Evolutionary conservation across 2,113 vertebrate species (phyloP).

Genomic region (Oriolus oriolus): DNA sequence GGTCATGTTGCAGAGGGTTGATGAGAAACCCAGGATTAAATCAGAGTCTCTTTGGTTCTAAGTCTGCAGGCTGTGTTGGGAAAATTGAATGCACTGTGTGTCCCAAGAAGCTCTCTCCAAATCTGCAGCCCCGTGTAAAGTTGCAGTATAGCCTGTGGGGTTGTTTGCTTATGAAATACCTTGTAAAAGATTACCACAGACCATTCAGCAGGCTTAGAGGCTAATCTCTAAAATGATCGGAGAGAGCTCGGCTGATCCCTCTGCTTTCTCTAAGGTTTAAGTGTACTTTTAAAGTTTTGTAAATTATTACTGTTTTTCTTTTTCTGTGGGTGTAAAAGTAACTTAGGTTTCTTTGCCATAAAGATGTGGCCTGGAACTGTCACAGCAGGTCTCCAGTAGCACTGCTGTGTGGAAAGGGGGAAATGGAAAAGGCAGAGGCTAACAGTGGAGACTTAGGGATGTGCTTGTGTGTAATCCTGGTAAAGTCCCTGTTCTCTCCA

Average conservation of each 20-base stretch:
- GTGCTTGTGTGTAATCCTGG: not conserved
- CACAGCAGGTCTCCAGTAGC: not conserved
- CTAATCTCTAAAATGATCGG: not conserved
- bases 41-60: not conserved
- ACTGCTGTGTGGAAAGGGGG: not conserved
- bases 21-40: constrained; percentile 35
- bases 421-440: not conserved
- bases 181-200: constrained; percentile 52
- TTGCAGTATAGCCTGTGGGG: not conserved
- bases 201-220: constrained; percentile 15
- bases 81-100: not conserved
- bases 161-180: constrained; percentile 28
- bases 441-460: not conserved
- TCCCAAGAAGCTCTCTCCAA: not conserved
- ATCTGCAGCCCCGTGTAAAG: not conserved
- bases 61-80: not conserved
- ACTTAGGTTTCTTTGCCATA: not conserved
- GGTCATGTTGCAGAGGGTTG: constrained; percentile 49
- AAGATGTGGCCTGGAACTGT: not conserved
- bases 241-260: not conserved
- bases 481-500: not conserved
- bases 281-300: not conserved
- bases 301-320: not conserved
- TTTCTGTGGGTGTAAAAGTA: not conserved
- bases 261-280: constrained; percentile 7